A percentile compares a stretch with the other conserved stretches of the same genome.
phyloP scores from a whole-genome alignment of 2,113 vertebrate species.

The Patagioenas fasciata region DNA sequence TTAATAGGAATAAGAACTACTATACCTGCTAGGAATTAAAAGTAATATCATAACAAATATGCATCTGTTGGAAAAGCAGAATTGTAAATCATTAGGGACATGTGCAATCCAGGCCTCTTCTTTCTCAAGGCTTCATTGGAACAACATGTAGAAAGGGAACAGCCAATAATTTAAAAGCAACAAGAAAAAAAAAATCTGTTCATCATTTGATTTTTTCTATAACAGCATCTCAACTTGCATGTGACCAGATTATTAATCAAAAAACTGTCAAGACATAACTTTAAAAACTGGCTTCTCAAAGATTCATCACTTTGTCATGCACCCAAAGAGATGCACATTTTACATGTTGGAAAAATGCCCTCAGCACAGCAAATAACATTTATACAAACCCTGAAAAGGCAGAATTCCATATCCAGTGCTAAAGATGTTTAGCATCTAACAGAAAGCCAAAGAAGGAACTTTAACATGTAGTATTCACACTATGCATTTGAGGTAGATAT shows the following conservation, averaged over 20 bases:
- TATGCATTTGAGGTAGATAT: conserved; percentile 55
- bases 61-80: not conserved
- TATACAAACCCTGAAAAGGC: not conserved
- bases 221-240: conserved; percentile 18
- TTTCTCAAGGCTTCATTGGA: conserved; percentile 37
- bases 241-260: conserved; percentile 44
- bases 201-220: not conserved
- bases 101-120: conserved; percentile 33
- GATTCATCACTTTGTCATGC: conserved; percentile 9
- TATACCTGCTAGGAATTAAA: conserved; percentile 15
- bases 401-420: conserved; percentile 17
- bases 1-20: not conserved
- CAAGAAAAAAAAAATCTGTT: not conserved
- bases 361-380: conserved; percentile 7
- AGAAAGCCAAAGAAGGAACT: conserved; percentile 39
- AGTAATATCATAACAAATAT: not conserved
- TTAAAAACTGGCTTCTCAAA: conserved; percentile 22
- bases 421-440: conserved; percentile 57
- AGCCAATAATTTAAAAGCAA: conserved; percentile 34
- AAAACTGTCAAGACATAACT: not conserved
- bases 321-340: not conserved
- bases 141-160: conserved; percentile 45
- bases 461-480: conserved; percentile 30
- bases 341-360: conserved; percentile 1
- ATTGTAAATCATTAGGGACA: conserved; percentile 15